A percentile compares a stretch with the other conserved stretches of the same genome.
These are phyloP conservation scores for Pomacea canaliculata DNA, from an alignment of 2,888 invertebrate genomes.

Conservation along the genomic window DNA sequence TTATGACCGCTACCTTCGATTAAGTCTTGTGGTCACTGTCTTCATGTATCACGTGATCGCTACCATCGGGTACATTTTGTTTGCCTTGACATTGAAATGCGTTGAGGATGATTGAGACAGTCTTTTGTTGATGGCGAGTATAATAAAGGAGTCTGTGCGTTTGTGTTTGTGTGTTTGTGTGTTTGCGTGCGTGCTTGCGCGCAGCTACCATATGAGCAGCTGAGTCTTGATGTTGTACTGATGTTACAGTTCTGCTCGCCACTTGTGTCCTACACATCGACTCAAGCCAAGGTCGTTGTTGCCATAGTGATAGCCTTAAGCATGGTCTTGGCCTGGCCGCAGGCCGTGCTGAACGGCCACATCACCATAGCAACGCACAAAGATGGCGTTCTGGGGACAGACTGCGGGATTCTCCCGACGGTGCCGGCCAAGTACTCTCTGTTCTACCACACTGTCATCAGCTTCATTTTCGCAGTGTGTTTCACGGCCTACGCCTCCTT, in stretches of 20 bases:
- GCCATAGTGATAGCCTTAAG: not conserved
- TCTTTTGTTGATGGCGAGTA: too few species aligned
- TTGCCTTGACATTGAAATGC: too few species aligned
- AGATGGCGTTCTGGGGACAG: slow-evolving; percentile 18
- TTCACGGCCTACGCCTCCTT: slow-evolving; percentile 11
- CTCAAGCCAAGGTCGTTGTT: slow-evolving; percentile 7
- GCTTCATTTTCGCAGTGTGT: slow-evolving; percentile 12
- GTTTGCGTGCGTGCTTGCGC: not conserved
- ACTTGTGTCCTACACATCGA: slow-evolving; percentile 3
- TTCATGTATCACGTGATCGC: too few species aligned
- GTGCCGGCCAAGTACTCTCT: slow-evolving; percentile 13
- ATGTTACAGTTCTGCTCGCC: slow-evolving; percentile 12
- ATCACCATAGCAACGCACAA: slow-evolving; percentile 18
- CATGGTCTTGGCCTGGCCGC: slow-evolving; percentile 12
- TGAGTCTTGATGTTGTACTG: too few species aligned
- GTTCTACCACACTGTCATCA: slow-evolving; percentile 9
- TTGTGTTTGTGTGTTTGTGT: slow-evolving; percentile 4
- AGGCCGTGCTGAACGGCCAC: slow-evolving; percentile 14
- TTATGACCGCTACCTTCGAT: too few species aligned
- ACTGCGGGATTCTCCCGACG: slow-evolving; percentile 14
- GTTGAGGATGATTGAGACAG: too few species aligned
- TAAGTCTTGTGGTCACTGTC: too few species aligned
- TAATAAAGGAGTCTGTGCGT: not conserved
- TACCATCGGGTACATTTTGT: too few species aligned
- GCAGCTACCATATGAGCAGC: not conserved